Percentiles rank a stretch among this genome's conserved stretches.
These are phyloP conservation scores for Phasia obesa DNA, from an alignment of 2,888 invertebrate genomes.

Conservation along the genomic window DNA sequence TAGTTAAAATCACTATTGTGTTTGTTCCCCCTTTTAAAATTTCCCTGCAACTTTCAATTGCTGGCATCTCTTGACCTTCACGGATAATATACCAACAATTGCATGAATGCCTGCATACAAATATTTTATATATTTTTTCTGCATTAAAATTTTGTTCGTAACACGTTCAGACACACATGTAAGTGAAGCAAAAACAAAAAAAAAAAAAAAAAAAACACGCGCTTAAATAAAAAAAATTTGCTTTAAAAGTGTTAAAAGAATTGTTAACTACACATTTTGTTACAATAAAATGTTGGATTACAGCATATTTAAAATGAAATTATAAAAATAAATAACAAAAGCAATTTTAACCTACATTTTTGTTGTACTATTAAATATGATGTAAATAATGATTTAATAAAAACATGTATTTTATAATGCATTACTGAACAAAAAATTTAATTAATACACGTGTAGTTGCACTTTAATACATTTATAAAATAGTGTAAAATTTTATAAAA, in stretches of 20 bases:
- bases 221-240: conserved; percentile 8
- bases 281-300: conserved; percentile 53
- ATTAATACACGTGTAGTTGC: too few species aligned
- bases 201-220: conserved; percentile 16
- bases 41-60: background rate
- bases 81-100: conserved; percentile 36
- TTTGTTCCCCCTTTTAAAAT: background rate
- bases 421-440: too few species aligned
- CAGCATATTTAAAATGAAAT: conserved; percentile 8
- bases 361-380: background rate
- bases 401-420: too few species aligned
- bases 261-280: conserved; percentile 60
- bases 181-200: conserved; percentile 16
- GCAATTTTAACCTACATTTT: conserved; percentile 52
- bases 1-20: background rate
- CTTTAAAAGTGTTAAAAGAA: conserved; percentile 65
- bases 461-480: too few species aligned
- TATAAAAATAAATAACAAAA: conserved; percentile 9
- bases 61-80: conserved; percentile 58
- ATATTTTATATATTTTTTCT: conserved; percentile 9
- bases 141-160: background rate
- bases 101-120: conserved; percentile 23
- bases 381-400: conserved; percentile 1
- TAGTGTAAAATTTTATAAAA: too few species aligned
- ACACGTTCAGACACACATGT: background rate